Evolutionary conservation across 2,113 vertebrate species (phyloP), one percentile per base, ranked within the genome.

Genomic region (Monopterus albus): DNA sequence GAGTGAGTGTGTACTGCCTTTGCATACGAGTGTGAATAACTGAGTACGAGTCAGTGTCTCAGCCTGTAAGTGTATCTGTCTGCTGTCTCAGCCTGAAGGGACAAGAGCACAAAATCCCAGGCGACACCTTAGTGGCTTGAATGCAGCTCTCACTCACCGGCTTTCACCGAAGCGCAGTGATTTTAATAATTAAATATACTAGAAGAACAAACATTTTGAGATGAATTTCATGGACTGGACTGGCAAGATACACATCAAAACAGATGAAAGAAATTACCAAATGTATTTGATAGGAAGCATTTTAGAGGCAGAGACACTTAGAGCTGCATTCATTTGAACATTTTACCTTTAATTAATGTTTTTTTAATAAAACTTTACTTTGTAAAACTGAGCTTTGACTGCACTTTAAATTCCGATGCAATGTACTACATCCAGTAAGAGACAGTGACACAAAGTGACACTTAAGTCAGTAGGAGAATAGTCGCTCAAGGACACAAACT

Each of bases 61-160:
- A 68, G 43, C 17, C 55, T 53, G 57, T 15, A 2, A n/a, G 31
- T 6, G 51, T 12, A 11, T 56, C 53, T 42, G 62, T 58, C 52
- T 61, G 53, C 69, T 36, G 59, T 61, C 59, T 74, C 28, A 3
- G 35, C 15, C 33, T 31, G 28, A 1, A 64, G 33, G 2, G 72
- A 39, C 18, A 39, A 28, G 10, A 55, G 62, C 67, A 31, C 13
- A 9, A 10, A 8, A 60, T 52, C 65, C 51, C 23, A 45, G 67
- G 29, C 50, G 72, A 81, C 72, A 72, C 45, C 47, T 49, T 59
- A 56, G 33, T 20, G 57, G 57, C 43, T 71, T 43, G 33, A 57
- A 43, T 28, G n/a, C 15, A 0, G 66, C 42, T 61, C 53, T 51
- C 68, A 33, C 25, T 72, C 26, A 77, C 55, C 50, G 66, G 58